Evolutionary conservation across 2,113 vertebrate species (phyloP), one percentile per base, ranked within the genome.

Genomic region (Ifrita kowaldi): DNA sequence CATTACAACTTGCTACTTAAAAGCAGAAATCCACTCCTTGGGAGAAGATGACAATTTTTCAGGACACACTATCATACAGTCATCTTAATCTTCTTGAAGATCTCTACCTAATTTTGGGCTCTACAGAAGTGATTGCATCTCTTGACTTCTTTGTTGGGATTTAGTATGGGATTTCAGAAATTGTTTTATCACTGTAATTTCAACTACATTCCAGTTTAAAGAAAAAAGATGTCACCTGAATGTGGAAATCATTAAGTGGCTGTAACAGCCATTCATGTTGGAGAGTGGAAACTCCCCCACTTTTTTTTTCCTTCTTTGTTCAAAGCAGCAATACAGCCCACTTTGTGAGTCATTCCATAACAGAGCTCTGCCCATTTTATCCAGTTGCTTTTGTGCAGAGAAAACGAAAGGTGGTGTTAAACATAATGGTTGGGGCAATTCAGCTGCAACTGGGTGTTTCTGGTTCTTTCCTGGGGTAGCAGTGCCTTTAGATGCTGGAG

Each of bases 341-440:
- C 26, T 59, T 30, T 47, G 12, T 27, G 39, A 86, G 20, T 35
- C 9, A 7, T 41, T 47, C 62, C n/a, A 7, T 53, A 24, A 13
- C 13, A 76, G 37, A 75, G 11, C 24, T 80, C 37, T 95, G 13
- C n/a, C 42, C 3, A 2, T 60, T 83, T 82, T 44, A 57, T 35
- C 62, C 28, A n/a, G 5, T 18, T 62, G 14, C 1, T 37, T 59
- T 75, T 44, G 49, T 67, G 16, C 37, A 68, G 71, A 41, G 49
- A 55, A 91, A n/a, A 17, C 0, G 3, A 46, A 73, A 55, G 49
- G 11, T 68, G 9, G 4, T 67, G 16, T 89, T 84, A 77, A 84
- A 46, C 0, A 0, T 42, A 53, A 30, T 35, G 35, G 17, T 37
- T 76, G 44, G 13, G 64, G 33, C 14, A 85, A 2, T 52, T 77